Percentiles rank a stretch among this genome's conserved stretches.
Conservation (phyloP, 2,113 vertebrate species). For the Silurus meridionalis region DNA sequence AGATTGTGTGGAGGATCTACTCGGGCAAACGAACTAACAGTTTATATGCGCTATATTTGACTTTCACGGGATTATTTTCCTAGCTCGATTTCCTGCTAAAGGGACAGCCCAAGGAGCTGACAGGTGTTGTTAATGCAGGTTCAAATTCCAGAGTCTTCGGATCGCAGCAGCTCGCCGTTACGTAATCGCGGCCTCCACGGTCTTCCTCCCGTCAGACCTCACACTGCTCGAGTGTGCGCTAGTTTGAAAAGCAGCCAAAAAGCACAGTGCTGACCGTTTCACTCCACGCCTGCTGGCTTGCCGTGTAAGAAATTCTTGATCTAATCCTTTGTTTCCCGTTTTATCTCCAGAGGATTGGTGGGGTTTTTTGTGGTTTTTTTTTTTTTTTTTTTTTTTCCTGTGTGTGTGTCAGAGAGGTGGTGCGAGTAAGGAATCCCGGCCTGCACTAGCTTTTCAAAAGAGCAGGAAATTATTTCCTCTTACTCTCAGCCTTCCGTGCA, state of each 20-base stretch:
- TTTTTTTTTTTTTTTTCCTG: background rate
- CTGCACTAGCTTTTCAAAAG: background rate
- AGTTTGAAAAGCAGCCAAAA: slow-evolving; percentile 7
- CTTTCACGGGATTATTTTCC: background rate
- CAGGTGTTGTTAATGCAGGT: background rate
- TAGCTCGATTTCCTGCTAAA: background rate
- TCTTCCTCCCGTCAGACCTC: background rate
- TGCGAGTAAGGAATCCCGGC: background rate
- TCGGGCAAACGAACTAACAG: background rate
- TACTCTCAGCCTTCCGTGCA: slow-evolving; percentile 24
- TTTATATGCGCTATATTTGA: too few species aligned
- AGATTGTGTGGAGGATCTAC: background rate
- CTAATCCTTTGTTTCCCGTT: slow-evolving; percentile 12
- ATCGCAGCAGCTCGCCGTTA: background rate
- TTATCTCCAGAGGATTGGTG: background rate
- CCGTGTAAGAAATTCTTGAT: background rate
- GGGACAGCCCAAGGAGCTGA: too few species aligned
- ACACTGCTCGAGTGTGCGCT: background rate
- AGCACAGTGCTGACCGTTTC: background rate
- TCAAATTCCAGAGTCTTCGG: slow-evolving; percentile 1
- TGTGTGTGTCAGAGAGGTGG: background rate
- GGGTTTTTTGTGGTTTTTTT: background rate
- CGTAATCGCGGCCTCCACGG: background rate
- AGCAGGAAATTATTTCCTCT: slow-evolving; percentile 20
- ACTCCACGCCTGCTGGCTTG: background rate